Base-by-base conservation (phyloP, 2,113 vertebrate species). In the Forbesichthys papilliferus region DNA sequence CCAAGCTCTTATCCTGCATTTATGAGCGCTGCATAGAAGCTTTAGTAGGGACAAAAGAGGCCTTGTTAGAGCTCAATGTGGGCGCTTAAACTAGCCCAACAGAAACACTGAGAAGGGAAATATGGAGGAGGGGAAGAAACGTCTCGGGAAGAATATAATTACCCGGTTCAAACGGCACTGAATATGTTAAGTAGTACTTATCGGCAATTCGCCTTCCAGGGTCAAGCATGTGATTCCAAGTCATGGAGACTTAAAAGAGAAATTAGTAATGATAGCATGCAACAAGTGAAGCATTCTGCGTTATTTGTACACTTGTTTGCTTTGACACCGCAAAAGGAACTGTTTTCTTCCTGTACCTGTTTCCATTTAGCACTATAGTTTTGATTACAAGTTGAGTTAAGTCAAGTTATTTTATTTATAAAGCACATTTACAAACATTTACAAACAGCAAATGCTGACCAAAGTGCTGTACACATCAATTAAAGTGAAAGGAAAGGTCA, bases 181-280 rank as follows among this genome's bases (percentile, higher is more conserved):
- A 69, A 87, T 80, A 86, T 87, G 84, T 75, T 87, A 87, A 88
- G 89, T 83, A 85, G 79, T 66, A 85, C 80, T 87, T 87, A 88
- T 89, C 87, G 77, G 76, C 73, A 69, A 68, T 57, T 53, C 60
- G 69, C 87, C 87, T 87, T 83, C 73, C 68, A 48, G 36, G 70
- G 71, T 75, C 5, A 51, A 59, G 18, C 81, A 83, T 36, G 34
- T 60, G 58, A 34, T 77, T 80, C 64, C 71, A 77, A 80, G 82
- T 82, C 82, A 86, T 71, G 75, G 83, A 83, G 82, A 86, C 68
- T 61, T 83, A 84, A 80, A 74, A 58, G 78, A 42, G 36, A 42
- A 27, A 5, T 42, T 42, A 42, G 56, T 58, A 66, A 74, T 84
- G 73, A 47, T 2, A 18, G n/a, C 5, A 55, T 7, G 54, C 54